Evolutionary conservation across 2,888 invertebrate species (phyloP).

Genomic region (Tipula vernalis): DNA sequence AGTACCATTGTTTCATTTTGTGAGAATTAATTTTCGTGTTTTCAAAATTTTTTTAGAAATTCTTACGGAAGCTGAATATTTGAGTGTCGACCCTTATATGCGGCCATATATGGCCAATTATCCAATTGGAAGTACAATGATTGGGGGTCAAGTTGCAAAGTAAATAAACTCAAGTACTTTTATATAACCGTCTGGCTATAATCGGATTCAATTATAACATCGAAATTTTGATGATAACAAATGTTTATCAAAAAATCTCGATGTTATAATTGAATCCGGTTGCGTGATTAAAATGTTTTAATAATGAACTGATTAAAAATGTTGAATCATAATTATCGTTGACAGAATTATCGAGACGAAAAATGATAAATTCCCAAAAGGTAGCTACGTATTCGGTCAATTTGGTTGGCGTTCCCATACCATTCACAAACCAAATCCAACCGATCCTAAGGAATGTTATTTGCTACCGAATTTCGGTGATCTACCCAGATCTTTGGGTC

Average conservation of each 20-base stretch:
- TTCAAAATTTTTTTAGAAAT: slow-evolving; percentile 37
- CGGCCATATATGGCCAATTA: slow-evolving; percentile 42
- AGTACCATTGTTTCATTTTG: too few relatives aligned
- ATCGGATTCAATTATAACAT: too few relatives aligned
- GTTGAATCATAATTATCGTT: slow-evolving; percentile 26
- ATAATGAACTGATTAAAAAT: too few relatives aligned
- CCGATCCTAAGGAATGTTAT: slow-evolving; percentile 19
- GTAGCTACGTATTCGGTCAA: slow-evolving; percentile 45
- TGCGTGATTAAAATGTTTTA: neutral
- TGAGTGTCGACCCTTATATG: slow-evolving; percentile 65
- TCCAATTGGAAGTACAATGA: slow-evolving; percentile 49
- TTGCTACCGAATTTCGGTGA: slow-evolving; percentile 43
- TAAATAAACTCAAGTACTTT: slow-evolving; percentile 33
- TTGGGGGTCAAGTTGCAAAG: slow-evolving; percentile 58
- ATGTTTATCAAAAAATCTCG: too few relatives aligned
- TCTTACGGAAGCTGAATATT: slow-evolving; percentile 49
- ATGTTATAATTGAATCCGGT: too few relatives aligned
- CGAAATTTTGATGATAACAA: too few relatives aligned
- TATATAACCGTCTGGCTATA: too few relatives aligned
- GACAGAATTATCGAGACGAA: slow-evolving; percentile 55
- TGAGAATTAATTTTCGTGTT: too few relatives aligned
- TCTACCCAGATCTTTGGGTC: slow-evolving; percentile 45
- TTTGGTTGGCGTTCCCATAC: slow-evolving; percentile 55
- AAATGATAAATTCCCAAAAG: slow-evolving; percentile 49
- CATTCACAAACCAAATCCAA: slow-evolving; percentile 26